Conservation (phyloP, 2,888 invertebrate species). For the Arge pagana region DNA sequence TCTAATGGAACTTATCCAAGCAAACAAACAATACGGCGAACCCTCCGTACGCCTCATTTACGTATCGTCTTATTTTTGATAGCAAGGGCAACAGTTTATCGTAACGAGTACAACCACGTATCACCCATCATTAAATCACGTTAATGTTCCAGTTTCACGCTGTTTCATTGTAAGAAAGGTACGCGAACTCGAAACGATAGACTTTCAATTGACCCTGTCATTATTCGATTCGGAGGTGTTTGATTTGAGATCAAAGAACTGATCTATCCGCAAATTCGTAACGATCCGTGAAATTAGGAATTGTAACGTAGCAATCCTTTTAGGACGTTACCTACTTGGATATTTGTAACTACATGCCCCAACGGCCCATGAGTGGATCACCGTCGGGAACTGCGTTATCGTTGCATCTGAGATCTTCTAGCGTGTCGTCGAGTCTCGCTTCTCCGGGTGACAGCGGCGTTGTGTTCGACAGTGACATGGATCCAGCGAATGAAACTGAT, state of each 20-base stretch:
- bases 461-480: slow-evolving; percentile 56
- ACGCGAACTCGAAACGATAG: slow-evolving; percentile 4
- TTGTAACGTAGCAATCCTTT: slow-evolving; percentile 33
- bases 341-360: slow-evolving; percentile 56
- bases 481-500: slow-evolving; percentile 54
- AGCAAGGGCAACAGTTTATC: slow-evolving; percentile 45
- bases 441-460: slow-evolving; percentile 82
- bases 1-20: too few relatives aligned
- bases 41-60: too few relatives aligned
- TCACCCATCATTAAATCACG: slow-evolving; percentile 14
- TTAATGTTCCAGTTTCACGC: not conserved
- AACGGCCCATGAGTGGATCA: slow-evolving; percentile 55
- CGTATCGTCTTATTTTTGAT: too few relatives aligned
- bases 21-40: too few relatives aligned
- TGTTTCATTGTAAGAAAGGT: slow-evolving; percentile 8
- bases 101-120: slow-evolving; percentile 4
- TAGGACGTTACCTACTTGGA: slow-evolving; percentile 56
- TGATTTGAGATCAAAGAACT: too few relatives aligned
- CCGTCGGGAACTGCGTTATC: slow-evolving; percentile 53
- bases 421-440: slow-evolving; percentile 60
- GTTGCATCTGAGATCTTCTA: slow-evolving; percentile 51
- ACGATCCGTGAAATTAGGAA: slow-evolving; percentile 20
- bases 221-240: too few relatives aligned
- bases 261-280: not conserved
- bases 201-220: slow-evolving; percentile 31